Evolutionary conservation across 2,888 invertebrate genomes (phyloP).

Genomic region (Drosophila vallismaia): DNA sequence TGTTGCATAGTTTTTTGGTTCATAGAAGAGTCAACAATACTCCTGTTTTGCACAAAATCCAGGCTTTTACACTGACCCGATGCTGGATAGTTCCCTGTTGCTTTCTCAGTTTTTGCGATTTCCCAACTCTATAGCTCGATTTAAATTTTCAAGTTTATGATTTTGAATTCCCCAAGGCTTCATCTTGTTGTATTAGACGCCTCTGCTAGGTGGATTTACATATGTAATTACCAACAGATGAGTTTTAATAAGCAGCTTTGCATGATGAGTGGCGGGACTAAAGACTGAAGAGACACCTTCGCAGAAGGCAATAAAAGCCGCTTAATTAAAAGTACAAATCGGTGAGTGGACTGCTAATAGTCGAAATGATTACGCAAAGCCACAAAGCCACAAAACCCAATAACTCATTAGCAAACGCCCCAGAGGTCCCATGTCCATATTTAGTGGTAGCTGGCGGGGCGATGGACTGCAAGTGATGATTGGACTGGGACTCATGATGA

Average conservation of each 20-base stretch:
- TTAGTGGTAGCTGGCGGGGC: conserved; percentile 47
- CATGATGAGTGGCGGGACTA: conserved; percentile 12
- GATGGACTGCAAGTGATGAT: conserved; percentile 74
- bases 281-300: conserved; percentile 28
- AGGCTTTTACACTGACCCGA: too few relatives aligned
- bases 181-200: conserved; percentile 29
- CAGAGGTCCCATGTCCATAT: conserved; percentile 55
- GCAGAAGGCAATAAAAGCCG: conserved; percentile 48
- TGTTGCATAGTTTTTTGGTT: conserved; percentile 48
- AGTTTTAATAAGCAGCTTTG: conserved; percentile 38
- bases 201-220: conserved; percentile 53
- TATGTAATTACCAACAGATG: conserved; percentile 46
- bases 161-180: conserved; percentile 36
- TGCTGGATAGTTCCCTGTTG: too few relatives aligned
- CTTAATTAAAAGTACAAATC: conserved; percentile 71
- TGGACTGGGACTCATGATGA: conserved; percentile 72
- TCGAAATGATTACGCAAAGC: conserved; percentile 57
- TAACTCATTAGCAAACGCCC: conserved; percentile 73
- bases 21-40: neutral
- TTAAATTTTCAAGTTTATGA: neutral
- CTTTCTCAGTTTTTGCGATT: too few relatives aligned
- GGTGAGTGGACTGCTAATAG: conserved; percentile 59
- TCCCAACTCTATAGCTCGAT: neutral
- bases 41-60: neutral
- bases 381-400: conserved; percentile 39